Percentiles rank a stretch among this genome's conserved stretches.
Conservation (phyloP, 2,113 vertebrate genomes). For the Tetrao urogallus region DNA sequence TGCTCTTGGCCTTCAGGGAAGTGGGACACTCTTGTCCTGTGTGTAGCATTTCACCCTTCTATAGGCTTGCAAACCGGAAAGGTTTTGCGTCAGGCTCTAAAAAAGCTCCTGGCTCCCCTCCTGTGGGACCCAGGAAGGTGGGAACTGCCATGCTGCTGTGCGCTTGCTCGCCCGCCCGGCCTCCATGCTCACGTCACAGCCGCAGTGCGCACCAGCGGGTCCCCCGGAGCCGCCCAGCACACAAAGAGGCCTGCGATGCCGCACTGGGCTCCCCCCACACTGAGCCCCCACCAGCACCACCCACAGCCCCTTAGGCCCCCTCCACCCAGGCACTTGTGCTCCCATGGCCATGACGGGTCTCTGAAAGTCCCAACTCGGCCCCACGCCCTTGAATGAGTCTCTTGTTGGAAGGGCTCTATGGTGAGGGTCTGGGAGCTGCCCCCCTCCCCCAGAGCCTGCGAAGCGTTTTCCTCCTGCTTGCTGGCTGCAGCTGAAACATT, state of each 20-base stretch:
- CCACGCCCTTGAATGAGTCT: conserved; percentile 41
- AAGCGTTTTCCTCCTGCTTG: background rate
- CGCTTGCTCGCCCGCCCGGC: background rate
- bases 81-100: background rate
- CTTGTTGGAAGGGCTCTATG: conserved; percentile 50
- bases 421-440: background rate
- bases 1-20: background rate
- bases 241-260: background rate
- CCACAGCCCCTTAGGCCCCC: fast-evolving
- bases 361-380: conserved; percentile 12
- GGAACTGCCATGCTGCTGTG: background rate
- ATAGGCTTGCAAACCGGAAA: background rate
- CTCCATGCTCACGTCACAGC: background rate
- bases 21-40: fast-evolving
- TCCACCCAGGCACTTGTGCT: fast-evolving
- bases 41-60: fast-evolving
- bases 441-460: background rate
- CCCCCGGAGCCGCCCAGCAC: background rate
- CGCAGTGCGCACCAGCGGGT: background rate
- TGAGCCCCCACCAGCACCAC: background rate
- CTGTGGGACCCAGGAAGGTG: conserved; percentile 1
- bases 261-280: background rate
- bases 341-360: background rate
- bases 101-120: background rate
- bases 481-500: conserved; percentile 43